Percentiles rank a stretch among this genome's conserved stretches.
Evolutionary conservation across 2,113 vertebrate species (phyloP).

Genomic region (Condylura cristata): DNA sequence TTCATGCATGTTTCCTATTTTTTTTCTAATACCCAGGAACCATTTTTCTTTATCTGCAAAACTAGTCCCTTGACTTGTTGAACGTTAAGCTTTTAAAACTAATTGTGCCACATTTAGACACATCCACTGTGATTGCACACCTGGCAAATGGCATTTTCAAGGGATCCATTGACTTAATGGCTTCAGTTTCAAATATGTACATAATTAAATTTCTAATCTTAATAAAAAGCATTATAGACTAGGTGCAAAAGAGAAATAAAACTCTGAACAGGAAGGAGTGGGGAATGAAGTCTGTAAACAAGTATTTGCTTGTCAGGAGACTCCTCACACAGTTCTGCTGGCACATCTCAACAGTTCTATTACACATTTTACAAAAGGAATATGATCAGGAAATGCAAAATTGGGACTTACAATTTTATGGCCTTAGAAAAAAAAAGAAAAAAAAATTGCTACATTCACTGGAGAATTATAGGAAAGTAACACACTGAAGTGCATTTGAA

Average conservation of each 20-base stretch:
- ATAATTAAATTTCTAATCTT: conserved; percentile 62
- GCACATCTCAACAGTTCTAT: background rate
- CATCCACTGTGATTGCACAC: conserved; percentile 19
- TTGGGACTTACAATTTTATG: background rate
- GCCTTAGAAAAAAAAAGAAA: background rate
- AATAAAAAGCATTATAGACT: conserved; percentile 43
- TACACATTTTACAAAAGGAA: conserved; percentile 28
- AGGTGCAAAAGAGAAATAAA: conserved; percentile 37
- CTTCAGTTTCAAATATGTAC: conserved; percentile 43
- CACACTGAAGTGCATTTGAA: background rate
- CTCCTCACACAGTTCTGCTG: background rate
- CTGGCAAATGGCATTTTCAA: conserved; percentile 60
- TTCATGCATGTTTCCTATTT: conserved; percentile 10
- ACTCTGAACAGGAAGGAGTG: background rate
- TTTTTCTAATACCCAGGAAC: background rate
- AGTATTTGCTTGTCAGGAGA: background rate
- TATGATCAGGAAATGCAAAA: background rate
- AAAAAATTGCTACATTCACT: background rate
- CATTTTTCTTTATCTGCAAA: conserved; percentile 44
- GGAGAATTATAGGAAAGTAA: background rate
- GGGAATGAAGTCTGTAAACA: background rate
- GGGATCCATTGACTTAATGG: conserved; percentile 27
- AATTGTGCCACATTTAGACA: conserved; percentile 1
- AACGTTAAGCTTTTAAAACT: conserved; percentile 49
- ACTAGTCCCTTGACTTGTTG: background rate